phyloP scores from a whole-genome alignment of 2,888 invertebrate species.

The Platypus cylindrus region DNA sequence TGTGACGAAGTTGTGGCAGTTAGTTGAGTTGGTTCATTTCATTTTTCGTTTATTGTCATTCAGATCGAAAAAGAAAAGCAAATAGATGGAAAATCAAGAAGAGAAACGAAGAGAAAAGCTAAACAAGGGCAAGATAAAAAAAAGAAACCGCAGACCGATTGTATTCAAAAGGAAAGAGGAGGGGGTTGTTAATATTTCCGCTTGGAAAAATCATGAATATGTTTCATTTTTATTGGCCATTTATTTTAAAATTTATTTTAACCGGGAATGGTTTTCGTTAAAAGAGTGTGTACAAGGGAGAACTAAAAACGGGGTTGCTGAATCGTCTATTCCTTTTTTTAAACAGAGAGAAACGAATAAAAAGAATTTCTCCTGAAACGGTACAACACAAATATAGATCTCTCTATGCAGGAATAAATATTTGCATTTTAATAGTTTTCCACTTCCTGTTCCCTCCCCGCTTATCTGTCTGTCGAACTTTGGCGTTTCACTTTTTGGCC shows the following conservation, averaged over 20 bases:
- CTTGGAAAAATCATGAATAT: constrained; percentile 37
- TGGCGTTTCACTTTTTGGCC: constrained; percentile 30
- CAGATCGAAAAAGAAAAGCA: not conserved
- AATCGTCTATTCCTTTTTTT: too few species aligned
- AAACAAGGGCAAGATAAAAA: not conserved
- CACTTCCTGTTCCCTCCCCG: too few species aligned
- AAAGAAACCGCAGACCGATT: not conserved
- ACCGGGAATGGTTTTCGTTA: constrained; percentile 17
- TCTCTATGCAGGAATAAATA: constrained; percentile 27
- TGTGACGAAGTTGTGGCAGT: too few species aligned
- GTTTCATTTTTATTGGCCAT: constrained; percentile 39
- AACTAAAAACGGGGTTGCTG: too few species aligned
- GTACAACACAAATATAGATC: not conserved
- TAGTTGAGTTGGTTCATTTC: too few species aligned
- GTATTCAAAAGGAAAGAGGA: constrained; percentile 14
- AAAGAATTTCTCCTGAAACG: too few species aligned
- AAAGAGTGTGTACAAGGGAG: constrained; percentile 21
- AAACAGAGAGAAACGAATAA: too few species aligned
- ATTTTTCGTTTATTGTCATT: too few species aligned
- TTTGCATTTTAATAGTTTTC: constrained; percentile 39
- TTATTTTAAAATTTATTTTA: constrained; percentile 34
- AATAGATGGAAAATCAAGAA: not conserved
- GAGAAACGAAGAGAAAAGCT: not conserved
- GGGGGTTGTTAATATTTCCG: constrained; percentile 32
- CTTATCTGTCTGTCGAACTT: too few species aligned